Evolutionary conservation across 1,140 invertebrate species (phyloP), one percentile per base, ranked within the genome.

Genomic region (Brachionus asplanchnoidis): DNA sequence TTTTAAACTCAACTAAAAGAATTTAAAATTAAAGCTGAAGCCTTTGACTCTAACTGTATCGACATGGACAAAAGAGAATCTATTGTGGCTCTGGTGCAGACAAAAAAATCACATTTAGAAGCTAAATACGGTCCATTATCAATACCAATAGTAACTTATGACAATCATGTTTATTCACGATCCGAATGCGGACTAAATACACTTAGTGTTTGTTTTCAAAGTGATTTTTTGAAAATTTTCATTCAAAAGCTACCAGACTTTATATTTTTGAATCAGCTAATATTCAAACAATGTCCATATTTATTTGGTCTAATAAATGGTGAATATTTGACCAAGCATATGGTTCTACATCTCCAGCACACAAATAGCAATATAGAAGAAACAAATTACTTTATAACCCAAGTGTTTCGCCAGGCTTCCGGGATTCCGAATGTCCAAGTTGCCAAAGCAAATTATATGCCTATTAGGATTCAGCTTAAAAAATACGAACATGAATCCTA

Each of bases 131-230:
- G 73, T 7, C 7, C 20, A 11, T 11, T 77, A 12, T 12, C 42
- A 36, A 23, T 77, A 14, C 73, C 73, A 50, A 50, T 77, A 26
- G 9, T 77, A 11, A 77, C 73, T 20, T 77, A 26, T 77, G 73
- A 77, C 9, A 46, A 77, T 50, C 73, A 77, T 50, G 11, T 77
- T 12, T 73, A 8, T 17, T 42, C 12, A n/a, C 42, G 11, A 46
- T 36, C 20, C 23, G 20, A 50, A 26, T 53, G 23, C 11, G 20
- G 26, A 26, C 11, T 8, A 53, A 50, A 50, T n/a, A 46, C 40
- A 12, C 26, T 77, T n/a, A n/a, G 12, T 12, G 73, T 77, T 12
- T 77, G 73, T 26, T 77, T 77, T 77, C 73, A 77, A 28, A 77
- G 8, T 26, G 73, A 77, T 50, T 11, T 77, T 50, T 5, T 77